Conservation (phyloP, 92 coral and sea anemone genomes). For the Paramuricea clavata region DNA sequence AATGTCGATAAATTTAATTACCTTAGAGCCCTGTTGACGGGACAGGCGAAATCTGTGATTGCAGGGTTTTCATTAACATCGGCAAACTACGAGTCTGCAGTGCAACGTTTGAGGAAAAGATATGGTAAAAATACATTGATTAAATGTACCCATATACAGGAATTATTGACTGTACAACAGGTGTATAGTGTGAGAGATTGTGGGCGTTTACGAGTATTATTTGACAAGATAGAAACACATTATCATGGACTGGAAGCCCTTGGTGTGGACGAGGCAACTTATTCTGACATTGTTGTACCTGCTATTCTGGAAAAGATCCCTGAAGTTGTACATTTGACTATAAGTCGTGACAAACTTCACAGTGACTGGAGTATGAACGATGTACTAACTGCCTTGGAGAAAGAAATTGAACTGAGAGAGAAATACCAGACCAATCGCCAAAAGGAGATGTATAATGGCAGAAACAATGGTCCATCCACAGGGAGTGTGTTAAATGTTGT, state of each 20-base stretch:
- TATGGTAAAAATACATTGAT: slow-evolving; percentile 54
- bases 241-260: slow-evolving; percentile 55
- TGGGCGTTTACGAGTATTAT: slow-evolving; percentile 27
- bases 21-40: slow-evolving; percentile 31
- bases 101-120: slow-evolving; percentile 7
- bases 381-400: slow-evolving; percentile 26
- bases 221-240: slow-evolving; percentile 40
- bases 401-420: slow-evolving; percentile 39
- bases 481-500: neutral
- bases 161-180: slow-evolving; percentile 46
- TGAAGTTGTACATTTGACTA: slow-evolving; percentile 47
- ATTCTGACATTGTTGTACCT: slow-evolving; percentile 56
- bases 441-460: neutral
- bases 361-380: slow-evolving; percentile 40
- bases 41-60: slow-evolving; percentile 48
- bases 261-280: slow-evolving; percentile 48
- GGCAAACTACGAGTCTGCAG: slow-evolving; percentile 49
- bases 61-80: slow-evolving; percentile 58
- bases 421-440: slow-evolving; percentile 17
- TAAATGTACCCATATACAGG: slow-evolving; percentile 51
- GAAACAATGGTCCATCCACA: neutral
- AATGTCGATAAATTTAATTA: slow-evolving; percentile 56
- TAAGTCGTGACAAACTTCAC: slow-evolving; percentile 60
- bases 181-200: slow-evolving; percentile 50
- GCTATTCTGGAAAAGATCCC: slow-evolving; percentile 49